A percentile compares a stretch with the other conserved stretches of the same genome.
Evolutionary conservation across 2,797 vertebrate genomes (phyloP).

Genomic region (Sebastes taczanowskii): DNA sequence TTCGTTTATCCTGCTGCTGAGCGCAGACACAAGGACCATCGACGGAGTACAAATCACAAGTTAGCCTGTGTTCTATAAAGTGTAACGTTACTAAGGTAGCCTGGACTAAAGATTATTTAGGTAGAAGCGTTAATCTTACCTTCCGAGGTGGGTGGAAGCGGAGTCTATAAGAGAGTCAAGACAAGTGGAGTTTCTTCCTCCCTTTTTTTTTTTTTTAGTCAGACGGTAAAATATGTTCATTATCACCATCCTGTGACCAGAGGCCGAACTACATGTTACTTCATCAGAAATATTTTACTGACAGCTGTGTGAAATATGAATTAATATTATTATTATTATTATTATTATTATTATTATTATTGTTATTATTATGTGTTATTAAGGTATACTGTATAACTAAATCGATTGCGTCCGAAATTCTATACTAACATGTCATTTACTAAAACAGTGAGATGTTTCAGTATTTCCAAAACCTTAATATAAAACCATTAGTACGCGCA

Average conservation of each 20-base stretch:
- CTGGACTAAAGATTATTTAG: background rate
- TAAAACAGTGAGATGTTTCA: too few species aligned
- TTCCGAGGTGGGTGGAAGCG: background rate
- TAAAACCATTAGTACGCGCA: too few species aligned
- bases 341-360: too few species aligned
- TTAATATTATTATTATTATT: too few species aligned
- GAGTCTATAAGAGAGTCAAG: background rate
- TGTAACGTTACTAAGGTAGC: too few species aligned
- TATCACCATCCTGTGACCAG: constrained; percentile 27
- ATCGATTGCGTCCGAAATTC: too few species aligned
- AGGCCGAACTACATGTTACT: background rate
- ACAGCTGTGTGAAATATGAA: background rate
- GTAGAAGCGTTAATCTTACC: background rate
- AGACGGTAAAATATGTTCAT: background rate
- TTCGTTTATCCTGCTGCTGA: background rate
- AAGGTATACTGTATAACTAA: too few species aligned
- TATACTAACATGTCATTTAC: too few species aligned
- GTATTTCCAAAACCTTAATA: too few species aligned
- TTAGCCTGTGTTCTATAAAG: background rate
- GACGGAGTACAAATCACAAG: background rate
- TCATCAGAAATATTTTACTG: too few species aligned
- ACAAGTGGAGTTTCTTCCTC: constrained; percentile 25
- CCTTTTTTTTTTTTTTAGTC: background rate
- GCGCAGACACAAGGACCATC: background rate
- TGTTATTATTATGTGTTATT: background rate